These are phyloP conservation scores for Thera britannica DNA, from an alignment of 2,888 invertebrate species.

Conservation along the genomic window DNA sequence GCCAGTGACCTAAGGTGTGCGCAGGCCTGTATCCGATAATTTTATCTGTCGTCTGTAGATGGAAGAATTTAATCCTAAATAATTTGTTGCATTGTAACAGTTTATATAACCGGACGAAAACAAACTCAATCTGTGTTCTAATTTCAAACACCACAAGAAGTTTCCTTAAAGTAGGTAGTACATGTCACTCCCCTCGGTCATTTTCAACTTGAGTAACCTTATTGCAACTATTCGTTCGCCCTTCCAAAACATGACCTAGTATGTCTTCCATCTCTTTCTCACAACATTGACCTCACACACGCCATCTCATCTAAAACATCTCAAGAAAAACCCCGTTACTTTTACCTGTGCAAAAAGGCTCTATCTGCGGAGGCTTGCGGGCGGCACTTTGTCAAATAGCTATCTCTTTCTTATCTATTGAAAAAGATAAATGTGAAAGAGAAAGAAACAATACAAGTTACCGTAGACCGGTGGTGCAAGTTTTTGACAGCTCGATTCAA, in stretches of 20 bases:
- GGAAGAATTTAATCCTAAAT: background rate
- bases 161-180: background rate
- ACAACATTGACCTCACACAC: slow-evolving; percentile 57
- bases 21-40: too few species aligned
- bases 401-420: slow-evolving; percentile 52
- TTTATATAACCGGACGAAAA: background rate
- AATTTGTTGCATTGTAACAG: too few species aligned
- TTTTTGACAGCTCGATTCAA: slow-evolving; percentile 81
- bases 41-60: too few species aligned
- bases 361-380: slow-evolving; percentile 66
- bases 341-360: slow-evolving; percentile 84
- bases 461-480: slow-evolving; percentile 77
- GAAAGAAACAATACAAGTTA: slow-evolving; percentile 58
- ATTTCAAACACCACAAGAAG: background rate
- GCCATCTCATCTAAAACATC: slow-evolving; percentile 76
- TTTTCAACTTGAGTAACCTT: slow-evolving; percentile 46
- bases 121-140: background rate
- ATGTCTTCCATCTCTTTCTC: slow-evolving; percentile 57
- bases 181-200: slow-evolving; percentile 6
- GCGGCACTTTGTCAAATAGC: slow-evolving; percentile 33
- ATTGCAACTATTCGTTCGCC: slow-evolving; percentile 42
- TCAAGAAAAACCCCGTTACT: slow-evolving; percentile 83
- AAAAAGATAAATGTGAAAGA: slow-evolving; percentile 39
- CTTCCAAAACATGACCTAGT: slow-evolving; percentile 69
- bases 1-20: too few species aligned